These are phyloP conservation scores for Bellardia bayeri DNA, from an alignment of 2,888 invertebrate species.

Conservation along the genomic window DNA sequence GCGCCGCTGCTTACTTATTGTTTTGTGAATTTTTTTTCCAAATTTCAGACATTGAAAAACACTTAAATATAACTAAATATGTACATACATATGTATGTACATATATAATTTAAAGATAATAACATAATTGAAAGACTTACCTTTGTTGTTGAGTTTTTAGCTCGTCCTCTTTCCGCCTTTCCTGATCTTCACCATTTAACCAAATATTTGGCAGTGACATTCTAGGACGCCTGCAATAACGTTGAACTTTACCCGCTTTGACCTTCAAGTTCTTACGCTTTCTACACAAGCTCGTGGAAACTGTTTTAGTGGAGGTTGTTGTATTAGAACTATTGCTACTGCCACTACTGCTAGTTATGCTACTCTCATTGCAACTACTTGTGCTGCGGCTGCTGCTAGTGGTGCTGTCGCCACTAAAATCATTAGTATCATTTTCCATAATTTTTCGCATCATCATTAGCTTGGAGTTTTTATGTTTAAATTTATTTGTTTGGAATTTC, in stretches of 20 bases:
- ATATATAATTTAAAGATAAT: background rate
- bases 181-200: slow-evolving; percentile 59
- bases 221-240: slow-evolving; percentile 74
- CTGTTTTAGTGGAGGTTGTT: background rate
- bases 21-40: too few relatives aligned
- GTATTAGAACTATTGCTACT: slow-evolving; percentile 9
- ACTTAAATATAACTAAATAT: too few relatives aligned
- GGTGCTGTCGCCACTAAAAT: slow-evolving; percentile 19
- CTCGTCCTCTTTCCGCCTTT: background rate
- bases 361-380: slow-evolving; percentile 18
- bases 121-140: slow-evolving; percentile 56
- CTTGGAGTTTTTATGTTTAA: slow-evolving; percentile 56
- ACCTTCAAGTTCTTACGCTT: slow-evolving; percentile 10
- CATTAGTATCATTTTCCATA: slow-evolving; percentile 41
- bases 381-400: background rate
- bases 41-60: too few relatives aligned
- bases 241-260: slow-evolving; percentile 56
- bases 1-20: too few relatives aligned
- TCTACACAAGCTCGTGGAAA: background rate
- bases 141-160: slow-evolving; percentile 27
- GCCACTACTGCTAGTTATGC: slow-evolving; percentile 16
- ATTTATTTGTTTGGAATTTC: slow-evolving; percentile 46
- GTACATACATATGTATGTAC: too few relatives aligned
- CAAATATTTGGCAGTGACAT: slow-evolving; percentile 79
- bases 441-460: slow-evolving; percentile 50